A percentile compares a stretch with the other conserved stretches of the same genome.
Evolutionary conservation across 2,888 invertebrate genomes (phyloP).

Genomic region (Crematogaster levior): DNA sequence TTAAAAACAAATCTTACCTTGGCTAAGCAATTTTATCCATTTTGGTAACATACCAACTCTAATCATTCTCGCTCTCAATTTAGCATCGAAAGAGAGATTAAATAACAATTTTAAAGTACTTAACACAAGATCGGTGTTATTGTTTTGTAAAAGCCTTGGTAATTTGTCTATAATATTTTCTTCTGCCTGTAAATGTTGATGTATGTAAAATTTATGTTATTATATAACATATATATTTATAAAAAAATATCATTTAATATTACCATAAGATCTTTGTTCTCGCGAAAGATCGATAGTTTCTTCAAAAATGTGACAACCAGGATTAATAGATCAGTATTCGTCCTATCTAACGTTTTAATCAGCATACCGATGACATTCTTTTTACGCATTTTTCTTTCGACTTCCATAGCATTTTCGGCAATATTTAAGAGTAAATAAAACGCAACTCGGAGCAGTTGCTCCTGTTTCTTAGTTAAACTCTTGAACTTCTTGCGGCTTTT

Average conservation of each 20-base stretch:
- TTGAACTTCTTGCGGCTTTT: constrained; percentile 92
- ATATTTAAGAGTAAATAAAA: constrained; percentile 97
- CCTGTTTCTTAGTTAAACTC: constrained; percentile 95
- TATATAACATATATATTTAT: not conserved
- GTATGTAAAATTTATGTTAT: constrained; percentile 18
- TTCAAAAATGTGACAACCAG: constrained; percentile 97
- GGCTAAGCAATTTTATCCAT: constrained; percentile 92
- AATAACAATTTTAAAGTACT: constrained; percentile 95
- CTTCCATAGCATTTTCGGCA: constrained; percentile 95
- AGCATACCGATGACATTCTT: constrained; percentile 96
- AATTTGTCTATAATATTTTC: constrained; percentile 94
- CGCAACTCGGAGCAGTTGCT: constrained; percentile 95
- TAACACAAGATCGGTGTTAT: constrained; percentile 91
- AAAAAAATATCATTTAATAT: constrained; percentile 56
- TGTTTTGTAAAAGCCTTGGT: constrained; percentile 90
- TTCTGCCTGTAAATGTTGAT: constrained; percentile 86
- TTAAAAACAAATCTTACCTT: constrained; percentile 87
- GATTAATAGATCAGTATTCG: constrained; percentile 95
- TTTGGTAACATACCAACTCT: constrained; percentile 95
- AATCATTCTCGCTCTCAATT: constrained; percentile 95
- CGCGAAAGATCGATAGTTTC: constrained; percentile 96
- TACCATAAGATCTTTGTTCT: constrained; percentile 97
- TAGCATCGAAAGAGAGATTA: constrained; percentile 98
- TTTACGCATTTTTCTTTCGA: constrained; percentile 99
- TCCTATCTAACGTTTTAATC: constrained; percentile 95